These are phyloP conservation scores for Hystrix cristata DNA, from an alignment of 2,113 vertebrate species.

Conservation along the genomic window DNA sequence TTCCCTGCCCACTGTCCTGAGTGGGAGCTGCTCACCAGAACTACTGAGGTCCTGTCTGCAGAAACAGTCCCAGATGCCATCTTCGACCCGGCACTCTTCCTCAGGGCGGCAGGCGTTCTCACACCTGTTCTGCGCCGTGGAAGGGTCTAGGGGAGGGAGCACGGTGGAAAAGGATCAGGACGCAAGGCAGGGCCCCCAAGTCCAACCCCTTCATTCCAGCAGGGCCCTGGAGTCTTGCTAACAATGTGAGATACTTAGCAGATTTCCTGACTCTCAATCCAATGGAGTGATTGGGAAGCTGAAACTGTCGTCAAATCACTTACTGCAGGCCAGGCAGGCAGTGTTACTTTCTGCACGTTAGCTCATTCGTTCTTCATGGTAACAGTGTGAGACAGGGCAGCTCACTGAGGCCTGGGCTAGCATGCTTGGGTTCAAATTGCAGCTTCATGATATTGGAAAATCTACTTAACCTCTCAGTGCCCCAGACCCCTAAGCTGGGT, in stretches of 20 bases:
- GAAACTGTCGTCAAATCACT: background rate
- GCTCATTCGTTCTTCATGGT: background rate
- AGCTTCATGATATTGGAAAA: background rate
- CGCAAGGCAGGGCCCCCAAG: background rate
- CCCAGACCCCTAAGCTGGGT: background rate
- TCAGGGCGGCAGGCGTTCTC: background rate
- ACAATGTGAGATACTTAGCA: background rate
- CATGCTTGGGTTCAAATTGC: background rate
- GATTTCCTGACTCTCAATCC: background rate
- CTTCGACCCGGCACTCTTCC: conserved; percentile 64
- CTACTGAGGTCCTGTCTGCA: conserved; percentile 66
- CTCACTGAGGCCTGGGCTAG: too few relatives aligned
- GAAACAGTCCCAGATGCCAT: conserved; percentile 60
- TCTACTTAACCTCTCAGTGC: background rate
- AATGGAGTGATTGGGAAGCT: background rate
- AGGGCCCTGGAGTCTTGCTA: background rate
- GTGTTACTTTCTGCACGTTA: rapidly evolving
- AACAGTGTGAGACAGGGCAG: background rate
- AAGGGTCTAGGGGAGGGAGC: background rate
- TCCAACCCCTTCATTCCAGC: background rate
- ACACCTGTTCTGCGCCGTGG: background rate
- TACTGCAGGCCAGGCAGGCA: background rate
- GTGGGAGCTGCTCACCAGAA: conserved; percentile 55
- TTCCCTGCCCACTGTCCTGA: background rate
- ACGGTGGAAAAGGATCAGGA: background rate